A percentile compares a stretch with the other conserved stretches of the same genome.
Evolutionary conservation across 2,888 invertebrate genomes (phyloP).

Genomic region (Podabrus alpinus): DNA sequence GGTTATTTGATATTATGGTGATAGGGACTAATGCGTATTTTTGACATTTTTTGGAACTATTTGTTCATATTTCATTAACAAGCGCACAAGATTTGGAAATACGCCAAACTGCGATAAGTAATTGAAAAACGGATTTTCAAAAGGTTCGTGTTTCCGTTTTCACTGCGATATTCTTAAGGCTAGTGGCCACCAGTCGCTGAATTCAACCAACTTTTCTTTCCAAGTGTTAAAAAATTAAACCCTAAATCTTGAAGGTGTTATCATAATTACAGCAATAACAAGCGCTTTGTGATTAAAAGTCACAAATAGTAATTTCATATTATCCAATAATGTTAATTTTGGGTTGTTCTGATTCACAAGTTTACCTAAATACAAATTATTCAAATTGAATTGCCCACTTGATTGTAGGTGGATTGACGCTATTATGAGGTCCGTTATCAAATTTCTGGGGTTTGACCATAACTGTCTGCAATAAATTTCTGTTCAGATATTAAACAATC

Average conservation of each 20-base stretch:
- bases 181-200: background rate
- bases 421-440: conserved; percentile 7
- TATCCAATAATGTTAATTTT: background rate
- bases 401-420: background rate
- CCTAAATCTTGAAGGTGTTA: too few species aligned
- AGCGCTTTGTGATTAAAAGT: background rate
- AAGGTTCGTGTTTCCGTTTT: background rate
- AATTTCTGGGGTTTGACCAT: conserved; percentile 4
- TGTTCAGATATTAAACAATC: conserved; percentile 3
- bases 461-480: conserved; percentile 2
- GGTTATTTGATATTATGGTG: conserved; percentile 6
- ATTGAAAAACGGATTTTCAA: background rate
- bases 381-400: background rate
- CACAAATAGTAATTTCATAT: background rate
- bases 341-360: background rate
- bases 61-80: background rate
- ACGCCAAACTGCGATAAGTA: background rate
- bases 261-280: background rate
- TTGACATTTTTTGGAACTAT: background rate
- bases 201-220: too few species aligned
- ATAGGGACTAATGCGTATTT: background rate
- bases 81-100: background rate
- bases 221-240: too few species aligned
- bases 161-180: background rate
- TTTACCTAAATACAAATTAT: background rate